These are phyloP conservation scores for Sesamia nonagrioides DNA, from an alignment of 1,140 invertebrate species.

Conservation along the genomic window DNA sequence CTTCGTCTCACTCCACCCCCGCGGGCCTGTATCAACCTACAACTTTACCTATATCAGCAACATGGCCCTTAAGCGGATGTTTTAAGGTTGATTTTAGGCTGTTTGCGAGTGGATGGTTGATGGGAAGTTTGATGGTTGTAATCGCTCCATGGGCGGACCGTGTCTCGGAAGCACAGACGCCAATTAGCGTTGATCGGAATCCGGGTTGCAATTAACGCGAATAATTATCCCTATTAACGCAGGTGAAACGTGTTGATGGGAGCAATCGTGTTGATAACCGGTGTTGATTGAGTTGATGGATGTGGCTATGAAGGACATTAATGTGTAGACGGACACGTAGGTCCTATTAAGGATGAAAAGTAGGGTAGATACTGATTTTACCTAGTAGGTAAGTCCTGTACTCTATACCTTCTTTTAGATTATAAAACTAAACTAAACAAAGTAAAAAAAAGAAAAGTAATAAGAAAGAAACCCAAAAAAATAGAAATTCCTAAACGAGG, in stretches of 20 bases:
- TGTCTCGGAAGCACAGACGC: conserved; percentile 76
- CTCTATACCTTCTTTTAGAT: no score
- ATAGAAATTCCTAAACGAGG: no score
- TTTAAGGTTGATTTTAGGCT: conserved; percentile 65
- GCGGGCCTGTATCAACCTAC: conserved; percentile 66
- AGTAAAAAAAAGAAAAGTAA: no score
- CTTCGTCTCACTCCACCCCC: conserved; percentile 74
- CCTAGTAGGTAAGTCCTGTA: no score
- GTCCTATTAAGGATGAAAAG: no score
- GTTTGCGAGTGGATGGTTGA: conserved; percentile 56
- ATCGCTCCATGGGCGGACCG: conserved; percentile 84
- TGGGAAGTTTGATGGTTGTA: conserved; percentile 74
- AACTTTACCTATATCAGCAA: conserved; percentile 66
- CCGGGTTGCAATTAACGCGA: conserved; percentile 71
- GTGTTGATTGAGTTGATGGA: conserved; percentile 4
- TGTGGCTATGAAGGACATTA: neutral
- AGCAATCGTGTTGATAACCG: conserved; percentile 14
- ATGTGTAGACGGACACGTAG: no score
- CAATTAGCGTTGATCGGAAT: conserved; percentile 80
- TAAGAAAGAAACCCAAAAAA: no score
- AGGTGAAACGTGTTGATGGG: conserved; percentile 34
- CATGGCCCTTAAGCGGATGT: conserved; percentile 58
- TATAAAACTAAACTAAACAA: no score
- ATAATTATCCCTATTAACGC: conserved; percentile 62
- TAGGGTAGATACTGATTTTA: no score